These are phyloP conservation scores for Labroides dimidiatus DNA, from an alignment of 2,797 vertebrate species.

Conservation along the genomic window DNA sequence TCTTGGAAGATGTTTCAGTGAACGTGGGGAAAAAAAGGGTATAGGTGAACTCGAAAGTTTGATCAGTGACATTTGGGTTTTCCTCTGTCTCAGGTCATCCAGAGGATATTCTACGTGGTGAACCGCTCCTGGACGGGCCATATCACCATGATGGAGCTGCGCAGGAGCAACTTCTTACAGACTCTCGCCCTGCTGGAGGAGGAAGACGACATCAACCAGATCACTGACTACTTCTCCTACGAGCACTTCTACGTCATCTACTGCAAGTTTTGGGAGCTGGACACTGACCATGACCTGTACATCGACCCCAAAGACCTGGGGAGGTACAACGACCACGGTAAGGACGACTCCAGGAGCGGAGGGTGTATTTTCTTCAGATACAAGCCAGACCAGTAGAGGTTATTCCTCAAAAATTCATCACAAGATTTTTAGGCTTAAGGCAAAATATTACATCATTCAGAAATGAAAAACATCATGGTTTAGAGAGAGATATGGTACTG, in stretches of 20 bases:
- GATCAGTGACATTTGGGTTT: not conserved
- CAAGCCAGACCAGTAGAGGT: not conserved
- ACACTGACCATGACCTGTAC: conserved; percentile 97
- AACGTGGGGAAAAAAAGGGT: too few species aligned
- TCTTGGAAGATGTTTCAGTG: too few species aligned
- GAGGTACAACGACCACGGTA: conserved; percentile 97
- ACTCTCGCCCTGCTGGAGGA: conserved; percentile 97
- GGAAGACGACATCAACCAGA: conserved; percentile 99
- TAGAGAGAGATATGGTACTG: not conserved
- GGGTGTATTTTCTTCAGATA: conserved; percentile 1
- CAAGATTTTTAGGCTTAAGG: not conserved
- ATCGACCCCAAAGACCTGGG: conserved; percentile 96
- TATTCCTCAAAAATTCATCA: not conserved
- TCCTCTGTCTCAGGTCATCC: conserved; percentile 89
- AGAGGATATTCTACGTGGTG: conserved; percentile 98
- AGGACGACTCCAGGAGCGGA: conserved; percentile 36
- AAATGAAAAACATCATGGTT: conserved; percentile 15
- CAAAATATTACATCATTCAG: not conserved
- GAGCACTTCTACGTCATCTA: conserved; percentile 99
- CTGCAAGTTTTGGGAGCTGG: conserved; percentile 99
- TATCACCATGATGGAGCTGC: conserved; percentile 93
- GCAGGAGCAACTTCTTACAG: conserved; percentile 98
- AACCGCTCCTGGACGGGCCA: conserved; percentile 98
- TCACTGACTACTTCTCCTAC: conserved; percentile 99
- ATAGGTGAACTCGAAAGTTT: not conserved